These are phyloP conservation scores for Rhagoletis pomonella DNA, from an alignment of 1,140 invertebrate species.

Conservation along the genomic window DNA sequence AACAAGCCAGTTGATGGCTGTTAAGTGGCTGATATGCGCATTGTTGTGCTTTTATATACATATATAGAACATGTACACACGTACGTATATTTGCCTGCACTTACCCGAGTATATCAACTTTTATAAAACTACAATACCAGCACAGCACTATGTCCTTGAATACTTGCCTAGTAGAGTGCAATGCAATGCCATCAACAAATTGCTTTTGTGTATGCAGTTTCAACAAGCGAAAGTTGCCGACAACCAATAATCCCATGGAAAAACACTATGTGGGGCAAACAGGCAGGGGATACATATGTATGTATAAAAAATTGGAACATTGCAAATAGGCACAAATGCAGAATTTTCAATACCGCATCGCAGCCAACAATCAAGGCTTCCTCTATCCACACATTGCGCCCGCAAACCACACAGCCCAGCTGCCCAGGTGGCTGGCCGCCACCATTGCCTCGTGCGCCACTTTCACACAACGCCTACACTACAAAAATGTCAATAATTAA, in stretches of 20 bases:
- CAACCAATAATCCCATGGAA: constrained; percentile 19
- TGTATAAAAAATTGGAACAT: background rate
- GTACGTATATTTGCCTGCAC: too few relatives aligned
- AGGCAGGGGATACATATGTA: too few relatives aligned
- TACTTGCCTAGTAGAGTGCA: background rate
- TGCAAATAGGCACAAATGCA: constrained; percentile 12
- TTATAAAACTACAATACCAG: background rate
- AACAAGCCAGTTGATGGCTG: background rate
- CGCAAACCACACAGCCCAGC: background rate
- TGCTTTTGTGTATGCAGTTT: background rate
- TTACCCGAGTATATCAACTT: background rate
- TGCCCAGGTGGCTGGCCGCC: too few relatives aligned
- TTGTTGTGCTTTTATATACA: background rate
- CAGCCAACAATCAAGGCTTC: too few relatives aligned
- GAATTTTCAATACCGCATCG: constrained; percentile 28
- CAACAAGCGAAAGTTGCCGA: constrained; percentile 17
- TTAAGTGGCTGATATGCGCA: background rate
- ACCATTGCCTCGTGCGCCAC: background rate
- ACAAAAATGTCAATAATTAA: background rate
- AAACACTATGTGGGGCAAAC: background rate
- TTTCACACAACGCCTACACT: background rate
- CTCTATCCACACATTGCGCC: background rate
- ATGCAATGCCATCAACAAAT: background rate
- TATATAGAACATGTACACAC: too few relatives aligned
- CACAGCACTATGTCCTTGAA: background rate